Conservation (phyloP, 2,113 vertebrate species). For the Rhipidura dahli region DNA sequence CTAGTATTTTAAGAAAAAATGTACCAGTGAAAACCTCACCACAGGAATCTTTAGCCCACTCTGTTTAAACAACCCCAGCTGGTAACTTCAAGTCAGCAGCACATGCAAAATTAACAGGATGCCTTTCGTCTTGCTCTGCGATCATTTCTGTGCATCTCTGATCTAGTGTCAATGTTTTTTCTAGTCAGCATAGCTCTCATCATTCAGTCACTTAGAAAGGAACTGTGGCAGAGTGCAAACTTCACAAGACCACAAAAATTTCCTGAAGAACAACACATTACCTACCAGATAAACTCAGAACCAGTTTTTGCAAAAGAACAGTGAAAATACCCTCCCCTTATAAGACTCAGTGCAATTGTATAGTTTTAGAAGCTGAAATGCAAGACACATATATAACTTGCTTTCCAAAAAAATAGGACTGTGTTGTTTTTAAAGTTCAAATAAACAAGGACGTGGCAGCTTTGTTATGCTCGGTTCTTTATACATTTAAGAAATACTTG, state of each 20-base stretch:
- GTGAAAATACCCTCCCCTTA: background rate
- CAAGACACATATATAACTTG: accelerated
- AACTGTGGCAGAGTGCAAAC: background rate
- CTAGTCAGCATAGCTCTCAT: background rate
- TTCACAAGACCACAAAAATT: background rate
- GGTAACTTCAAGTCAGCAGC: background rate
- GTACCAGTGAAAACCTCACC: background rate
- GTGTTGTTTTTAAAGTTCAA: background rate
- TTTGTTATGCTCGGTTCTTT: background rate
- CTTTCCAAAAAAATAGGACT: background rate
- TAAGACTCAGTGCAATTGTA: accelerated
- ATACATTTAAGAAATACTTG: background rate
- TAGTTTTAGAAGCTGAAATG: background rate
- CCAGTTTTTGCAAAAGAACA: background rate
- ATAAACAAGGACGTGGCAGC: background rate
- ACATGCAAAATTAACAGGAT: background rate
- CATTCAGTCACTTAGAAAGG: background rate
- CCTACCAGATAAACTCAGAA: background rate
- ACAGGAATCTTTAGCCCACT: background rate
- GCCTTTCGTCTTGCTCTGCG: background rate
- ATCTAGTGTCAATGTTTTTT: background rate
- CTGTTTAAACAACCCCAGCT: slow-evolving; percentile 10
- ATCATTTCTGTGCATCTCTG: background rate
- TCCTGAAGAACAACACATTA: background rate
- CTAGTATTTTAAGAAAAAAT: background rate